A percentile compares a stretch with the other conserved stretches of the same genome.
phyloP scores from a whole-genome alignment of 2,888 invertebrate genomes.

The Drosophila bunnanda region DNA sequence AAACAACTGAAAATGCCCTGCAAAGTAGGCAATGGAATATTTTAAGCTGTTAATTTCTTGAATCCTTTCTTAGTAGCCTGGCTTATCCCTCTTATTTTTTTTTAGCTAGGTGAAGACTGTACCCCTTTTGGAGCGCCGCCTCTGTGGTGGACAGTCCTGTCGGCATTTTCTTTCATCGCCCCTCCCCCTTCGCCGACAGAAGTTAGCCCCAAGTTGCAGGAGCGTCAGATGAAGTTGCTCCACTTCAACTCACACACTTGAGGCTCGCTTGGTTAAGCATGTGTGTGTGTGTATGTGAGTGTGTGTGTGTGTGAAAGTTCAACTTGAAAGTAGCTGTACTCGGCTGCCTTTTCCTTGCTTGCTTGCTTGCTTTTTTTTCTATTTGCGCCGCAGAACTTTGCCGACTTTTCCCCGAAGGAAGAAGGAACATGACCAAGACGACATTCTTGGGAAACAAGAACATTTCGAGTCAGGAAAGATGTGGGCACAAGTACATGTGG shows the following conservation, averaged over 20 bases:
- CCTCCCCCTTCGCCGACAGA: conserved; percentile 9
- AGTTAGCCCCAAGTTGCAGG: conserved; percentile 68
- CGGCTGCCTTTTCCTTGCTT: conserved; percentile 35
- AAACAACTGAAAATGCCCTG: too few species aligned
- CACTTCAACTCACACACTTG: conserved; percentile 59
- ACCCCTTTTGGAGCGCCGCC: conserved; percentile 13
- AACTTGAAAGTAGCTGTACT: conserved; percentile 70
- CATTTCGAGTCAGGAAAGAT: conserved; percentile 10
- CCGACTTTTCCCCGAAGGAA: conserved; percentile 47
- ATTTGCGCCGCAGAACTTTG: conserved; percentile 52
- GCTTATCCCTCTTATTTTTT: not conserved
- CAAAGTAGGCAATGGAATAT: too few species aligned
- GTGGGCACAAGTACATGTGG: conserved; percentile 13
- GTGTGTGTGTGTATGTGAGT: conserved; percentile 17
- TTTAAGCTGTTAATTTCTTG: not conserved
- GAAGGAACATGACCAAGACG: conserved; percentile 27
- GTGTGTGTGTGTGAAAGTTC: conserved; percentile 31
- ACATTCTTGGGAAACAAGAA: conserved; percentile 37
- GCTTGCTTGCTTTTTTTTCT: conserved; percentile 17
- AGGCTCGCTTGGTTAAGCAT: conserved; percentile 37
- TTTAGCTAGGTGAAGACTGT: not conserved
- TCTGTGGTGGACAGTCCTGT: conserved; percentile 51
- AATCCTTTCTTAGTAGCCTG: not conserved
- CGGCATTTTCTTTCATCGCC: conserved; percentile 72
- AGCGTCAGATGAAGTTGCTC: conserved; percentile 72